These are phyloP conservation scores for Megalonaias nervosa DNA, from an alignment of 1,140 invertebrate species.

Conservation along the genomic window DNA sequence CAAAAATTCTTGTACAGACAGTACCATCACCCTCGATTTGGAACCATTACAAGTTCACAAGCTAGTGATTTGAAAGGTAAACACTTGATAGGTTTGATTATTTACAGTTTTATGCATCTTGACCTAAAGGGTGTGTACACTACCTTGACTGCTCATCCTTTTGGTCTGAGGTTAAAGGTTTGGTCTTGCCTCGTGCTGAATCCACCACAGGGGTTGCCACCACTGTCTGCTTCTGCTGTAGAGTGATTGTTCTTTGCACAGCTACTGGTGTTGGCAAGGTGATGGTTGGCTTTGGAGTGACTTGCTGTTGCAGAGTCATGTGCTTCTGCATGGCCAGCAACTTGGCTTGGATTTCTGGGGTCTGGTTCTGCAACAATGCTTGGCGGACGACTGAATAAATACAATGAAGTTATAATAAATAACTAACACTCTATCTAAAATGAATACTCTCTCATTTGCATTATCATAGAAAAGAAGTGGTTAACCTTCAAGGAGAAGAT, in stretches of 20 bases:
- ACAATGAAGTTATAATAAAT: background rate
- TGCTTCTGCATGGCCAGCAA: slow-evolving; percentile 89
- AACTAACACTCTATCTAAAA: no score
- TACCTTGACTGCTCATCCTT: slow-evolving; percentile 69
- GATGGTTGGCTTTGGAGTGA: slow-evolving; percentile 26
- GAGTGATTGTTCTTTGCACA: background rate
- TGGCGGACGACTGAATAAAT: slow-evolving; percentile 69
- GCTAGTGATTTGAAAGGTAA: no score
- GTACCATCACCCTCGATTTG: no score
- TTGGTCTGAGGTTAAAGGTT: slow-evolving; percentile 61
- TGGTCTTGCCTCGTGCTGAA: slow-evolving; percentile 16
- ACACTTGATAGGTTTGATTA: no score
- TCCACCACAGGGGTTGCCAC: slow-evolving; percentile 7
- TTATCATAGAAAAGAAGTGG: no score
- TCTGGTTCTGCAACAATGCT: slow-evolving; percentile 79
- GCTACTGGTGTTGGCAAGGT: background rate
- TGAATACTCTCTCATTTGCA: no score
- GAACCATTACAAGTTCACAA: no score
- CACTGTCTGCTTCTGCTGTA: slow-evolving; percentile 10
- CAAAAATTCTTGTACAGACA: no score
- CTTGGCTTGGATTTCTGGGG: slow-evolving; percentile 95
- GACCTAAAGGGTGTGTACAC: background rate
- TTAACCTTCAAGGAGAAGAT: no score
- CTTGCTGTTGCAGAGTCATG: slow-evolving; percentile 61
- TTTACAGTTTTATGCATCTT: background rate